A percentile compares a stretch with the other conserved stretches of the same genome.
phyloP scores from a whole-genome alignment of 53 echinoderm and acorn worm genomes.

The Astropecten irregularis region DNA sequence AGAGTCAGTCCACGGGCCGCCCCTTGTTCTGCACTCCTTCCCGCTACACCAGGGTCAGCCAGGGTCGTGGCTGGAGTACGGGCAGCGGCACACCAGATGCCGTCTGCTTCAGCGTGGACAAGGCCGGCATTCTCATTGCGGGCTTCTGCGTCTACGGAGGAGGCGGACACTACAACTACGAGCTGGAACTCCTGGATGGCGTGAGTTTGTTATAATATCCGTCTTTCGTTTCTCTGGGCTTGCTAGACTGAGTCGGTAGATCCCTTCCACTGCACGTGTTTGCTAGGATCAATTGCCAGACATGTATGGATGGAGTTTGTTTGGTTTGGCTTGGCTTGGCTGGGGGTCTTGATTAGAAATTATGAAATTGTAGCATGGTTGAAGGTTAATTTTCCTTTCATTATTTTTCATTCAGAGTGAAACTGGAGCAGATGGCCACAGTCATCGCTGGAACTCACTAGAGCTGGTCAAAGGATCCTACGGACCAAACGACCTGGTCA shows the following conservation, averaged over 20 bases:
- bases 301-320: too few species aligned
- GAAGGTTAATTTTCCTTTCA: too few species aligned
- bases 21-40: conserved; percentile 86
- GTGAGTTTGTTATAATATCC: conserved; percentile 46
- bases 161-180: conserved; percentile 93
- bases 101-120: conserved; percentile 93
- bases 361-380: too few species aligned
- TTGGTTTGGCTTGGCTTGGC: too few species aligned
- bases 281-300: too few species aligned
- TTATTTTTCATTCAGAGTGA: conserved; percentile 68
- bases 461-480: conserved; percentile 93
- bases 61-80: conserved; percentile 92
- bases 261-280: too few species aligned
- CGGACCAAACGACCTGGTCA: conserved; percentile 78
- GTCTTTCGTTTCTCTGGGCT: too few species aligned
- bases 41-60: conserved; percentile 83
- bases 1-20: conserved; percentile 77
- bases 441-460: conserved; percentile 92
- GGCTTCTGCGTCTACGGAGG: conserved; percentile 96
- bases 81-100: conserved; percentile 96
- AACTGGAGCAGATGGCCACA: conserved; percentile 81
- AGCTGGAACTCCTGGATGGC: conserved; percentile 92
- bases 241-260: too few species aligned
- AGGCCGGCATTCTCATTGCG: conserved; percentile 82
- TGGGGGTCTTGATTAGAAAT: too few species aligned